These are phyloP conservation scores for Tridacna crocea DNA, from an alignment of 2,888 invertebrate species.

Conservation along the genomic window DNA sequence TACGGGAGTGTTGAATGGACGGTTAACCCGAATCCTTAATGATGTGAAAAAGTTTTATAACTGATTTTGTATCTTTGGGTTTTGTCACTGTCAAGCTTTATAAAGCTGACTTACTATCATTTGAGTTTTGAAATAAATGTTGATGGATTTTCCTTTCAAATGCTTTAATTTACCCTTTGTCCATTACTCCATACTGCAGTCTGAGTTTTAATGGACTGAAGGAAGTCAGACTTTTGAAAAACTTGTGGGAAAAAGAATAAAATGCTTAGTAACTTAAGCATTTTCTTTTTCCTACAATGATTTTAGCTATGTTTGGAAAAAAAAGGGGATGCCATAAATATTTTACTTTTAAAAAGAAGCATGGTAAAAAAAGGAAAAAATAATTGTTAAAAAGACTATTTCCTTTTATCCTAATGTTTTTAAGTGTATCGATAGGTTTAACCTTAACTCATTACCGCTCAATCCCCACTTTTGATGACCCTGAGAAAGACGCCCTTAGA, in stretches of 20 bases:
- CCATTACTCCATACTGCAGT: too few species aligned
- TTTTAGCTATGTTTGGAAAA: too few species aligned
- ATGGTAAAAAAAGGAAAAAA: too few species aligned
- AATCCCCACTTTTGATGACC: too few species aligned
- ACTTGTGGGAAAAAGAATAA: neutral
- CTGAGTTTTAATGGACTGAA: neutral
- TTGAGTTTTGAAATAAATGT: neutral
- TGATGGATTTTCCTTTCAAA: neutral
- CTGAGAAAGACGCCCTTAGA: too few species aligned
- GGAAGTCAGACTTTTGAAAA: neutral
- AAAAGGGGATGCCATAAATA: too few species aligned
- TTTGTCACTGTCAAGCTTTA: neutral
- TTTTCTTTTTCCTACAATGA: neutral
- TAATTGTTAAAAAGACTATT: too few species aligned
- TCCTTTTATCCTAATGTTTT: too few species aligned
- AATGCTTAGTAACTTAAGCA: neutral
- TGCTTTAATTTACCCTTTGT: too few species aligned
- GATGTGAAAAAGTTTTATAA: neutral
- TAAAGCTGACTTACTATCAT: too few species aligned
- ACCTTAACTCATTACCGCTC: neutral
- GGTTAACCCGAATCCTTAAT: neutral
- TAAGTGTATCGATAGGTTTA: too few species aligned
- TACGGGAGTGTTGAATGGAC: conserved; percentile 8
- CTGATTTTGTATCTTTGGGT: neutral
- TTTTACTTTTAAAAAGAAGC: too few species aligned